Evolutionary conservation across 2,888 invertebrate species (phyloP), one percentile per base, ranked within the genome.

Genomic region (Protodeltote pygarga): DNA sequence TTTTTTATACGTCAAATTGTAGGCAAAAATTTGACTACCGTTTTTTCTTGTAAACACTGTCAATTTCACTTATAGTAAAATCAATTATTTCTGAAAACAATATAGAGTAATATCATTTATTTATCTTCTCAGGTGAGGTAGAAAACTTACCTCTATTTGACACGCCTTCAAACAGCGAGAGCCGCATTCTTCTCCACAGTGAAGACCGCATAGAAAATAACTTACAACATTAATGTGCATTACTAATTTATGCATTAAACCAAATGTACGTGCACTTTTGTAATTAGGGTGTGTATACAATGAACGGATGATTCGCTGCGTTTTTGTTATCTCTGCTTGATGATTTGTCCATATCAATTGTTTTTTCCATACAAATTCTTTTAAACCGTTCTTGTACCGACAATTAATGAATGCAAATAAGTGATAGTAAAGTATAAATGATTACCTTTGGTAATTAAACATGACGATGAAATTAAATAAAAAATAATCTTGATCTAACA

Each of bases 41-140:
- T n/a, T n/a, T n/a, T n/a, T n/a, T n/a, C n/a, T n/a, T n/a, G n/a
- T n/a, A n/a, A n/a, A n/a, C n/a, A n/a, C n/a, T n/a, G n/a, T n/a
- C n/a, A n/a, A n/a, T n/a, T n/a, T n/a, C n/a, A n/a, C n/a, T n/a
- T n/a, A n/a, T n/a, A n/a, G n/a, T n/a, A n/a, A n/a, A n/a, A n/a
- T n/a, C n/a, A n/a, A n/a, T n/a, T n/a, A n/a, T n/a, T n/a, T n/a
- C n/a, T n/a, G n/a, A n/a, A n/a, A n/a, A n/a, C n/a, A n/a, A n/a
- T n/a, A 13, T 19, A 3, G 19, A 31, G 19, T 1, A n/a, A 13
- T 15, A 5, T 15, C 1, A 10, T 33, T 27, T 21, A 1, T 51
- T 85, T 81, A 11, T n/a, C n/a, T n/a, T n/a, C n/a, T n/a, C 82
- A 92, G 91, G 91, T 63, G 92, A 92, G 54, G 87, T 87, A 25